Conservation (phyloP, 2,888 invertebrate genomes). For the Caenorhabditis sp. region DNA sequence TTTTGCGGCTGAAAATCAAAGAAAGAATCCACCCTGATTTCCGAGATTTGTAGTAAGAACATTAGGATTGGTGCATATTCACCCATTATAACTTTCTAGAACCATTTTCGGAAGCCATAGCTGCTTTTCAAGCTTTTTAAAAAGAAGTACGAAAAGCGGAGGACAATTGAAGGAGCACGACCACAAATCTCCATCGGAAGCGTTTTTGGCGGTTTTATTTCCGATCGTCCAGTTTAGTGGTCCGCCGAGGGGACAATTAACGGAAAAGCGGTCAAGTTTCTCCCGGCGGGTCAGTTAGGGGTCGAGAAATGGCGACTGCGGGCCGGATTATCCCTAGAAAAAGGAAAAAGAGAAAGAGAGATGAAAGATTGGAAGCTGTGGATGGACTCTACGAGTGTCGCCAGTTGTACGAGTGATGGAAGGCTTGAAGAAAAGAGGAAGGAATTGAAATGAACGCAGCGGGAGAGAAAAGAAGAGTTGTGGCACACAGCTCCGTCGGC, state of each 20-base stretch:
- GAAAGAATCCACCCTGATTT: too few relatives aligned
- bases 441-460: slow-evolving; percentile 51
- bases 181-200: slow-evolving; percentile 30
- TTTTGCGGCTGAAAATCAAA: too few relatives aligned
- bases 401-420: slow-evolving; percentile 53
- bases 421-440: slow-evolving; percentile 41
- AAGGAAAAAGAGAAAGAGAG: slow-evolving; percentile 20
- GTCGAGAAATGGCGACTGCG: not conserved
- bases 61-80: too few relatives aligned
- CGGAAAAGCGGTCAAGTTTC: slow-evolving; percentile 16
- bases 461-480: slow-evolving; percentile 44
- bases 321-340: slow-evolving; percentile 29
- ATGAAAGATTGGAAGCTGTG: slow-evolving; percentile 33
- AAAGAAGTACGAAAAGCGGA: slow-evolving; percentile 13
- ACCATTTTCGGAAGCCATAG: too few relatives aligned
- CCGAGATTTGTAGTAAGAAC: too few relatives aligned
- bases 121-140: too few relatives aligned
- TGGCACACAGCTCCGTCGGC: slow-evolving; percentile 13
- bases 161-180: slow-evolving; percentile 14
- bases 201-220: slow-evolving; percentile 26
- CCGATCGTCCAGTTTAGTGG: slow-evolving; percentile 15
- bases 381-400: slow-evolving; percentile 38
- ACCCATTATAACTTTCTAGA: too few relatives aligned
- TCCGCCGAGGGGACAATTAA: slow-evolving; percentile 21
- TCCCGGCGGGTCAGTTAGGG: not conserved